These are phyloP conservation scores for Cactoblastis cactorum DNA, from an alignment of 2,888 invertebrate species.

Conservation along the genomic window DNA sequence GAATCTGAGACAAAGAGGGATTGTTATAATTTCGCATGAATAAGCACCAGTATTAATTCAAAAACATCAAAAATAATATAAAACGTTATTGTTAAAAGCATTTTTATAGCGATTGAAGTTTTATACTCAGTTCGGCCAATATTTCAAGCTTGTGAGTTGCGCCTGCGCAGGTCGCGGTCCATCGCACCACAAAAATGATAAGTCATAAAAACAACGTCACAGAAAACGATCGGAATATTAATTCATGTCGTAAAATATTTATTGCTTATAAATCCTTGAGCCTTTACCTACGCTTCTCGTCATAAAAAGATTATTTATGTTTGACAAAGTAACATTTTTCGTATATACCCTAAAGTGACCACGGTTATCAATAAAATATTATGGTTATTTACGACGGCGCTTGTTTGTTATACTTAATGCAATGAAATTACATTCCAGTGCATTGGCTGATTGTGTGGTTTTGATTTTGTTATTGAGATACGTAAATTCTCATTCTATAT, in stretches of 20 bases:
- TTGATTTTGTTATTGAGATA: too few relatives aligned
- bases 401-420: conserved; percentile 44
- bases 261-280: conserved; percentile 79
- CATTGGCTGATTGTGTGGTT: too few relatives aligned
- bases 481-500: too few relatives aligned
- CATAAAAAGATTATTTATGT: conserved; percentile 80
- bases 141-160: conserved; percentile 57
- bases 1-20: neutral
- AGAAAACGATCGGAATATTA: conserved; percentile 79
- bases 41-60: conserved; percentile 47
- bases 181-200: conserved; percentile 73
- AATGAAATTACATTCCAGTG: neutral
- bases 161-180: conserved; percentile 44
- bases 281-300: conserved; percentile 78
- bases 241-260: conserved; percentile 79
- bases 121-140: conserved; percentile 64
- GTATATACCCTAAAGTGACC: conserved; percentile 72
- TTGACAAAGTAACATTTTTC: conserved; percentile 77
- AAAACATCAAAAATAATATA: conserved; percentile 57
- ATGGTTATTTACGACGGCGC: conserved; percentile 70
- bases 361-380: conserved; percentile 70
- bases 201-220: conserved; percentile 79
- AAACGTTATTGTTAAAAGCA: conserved; percentile 54
- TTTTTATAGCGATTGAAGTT: conserved; percentile 67
- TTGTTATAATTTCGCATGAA: conserved; percentile 15